These are phyloP conservation scores for Mirza zaza DNA, from an alignment of 2,113 vertebrate genomes.

Conservation along the genomic window DNA sequence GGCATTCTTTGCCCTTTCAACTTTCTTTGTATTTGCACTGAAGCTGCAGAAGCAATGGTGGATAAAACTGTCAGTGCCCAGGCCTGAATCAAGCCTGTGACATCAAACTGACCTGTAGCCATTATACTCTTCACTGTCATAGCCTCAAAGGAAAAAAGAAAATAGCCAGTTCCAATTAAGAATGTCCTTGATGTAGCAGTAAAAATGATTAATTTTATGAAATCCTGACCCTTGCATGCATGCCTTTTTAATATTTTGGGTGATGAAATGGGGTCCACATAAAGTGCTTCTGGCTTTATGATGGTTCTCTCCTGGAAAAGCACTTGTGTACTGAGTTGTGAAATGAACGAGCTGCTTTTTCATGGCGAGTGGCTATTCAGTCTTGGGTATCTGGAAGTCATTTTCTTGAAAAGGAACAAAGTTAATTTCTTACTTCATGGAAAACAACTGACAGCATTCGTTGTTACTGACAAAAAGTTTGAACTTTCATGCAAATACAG, in stretches of 20 bases:
- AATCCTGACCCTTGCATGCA: neutral
- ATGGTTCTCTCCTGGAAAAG: neutral
- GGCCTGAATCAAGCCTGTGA: neutral
- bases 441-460: neutral
- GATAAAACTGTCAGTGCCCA: neutral
- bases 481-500: neutral
- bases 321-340: neutral
- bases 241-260: neutral
- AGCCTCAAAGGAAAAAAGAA: neutral
- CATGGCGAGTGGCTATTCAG: neutral
- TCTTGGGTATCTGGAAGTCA: neutral
- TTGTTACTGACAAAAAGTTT: neutral
- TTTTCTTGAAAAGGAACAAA: neutral
- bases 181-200: neutral
- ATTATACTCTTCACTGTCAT: no score
- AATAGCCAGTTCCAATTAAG: neutral
- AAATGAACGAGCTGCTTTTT: neutral
- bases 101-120: neutral
- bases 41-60: neutral
- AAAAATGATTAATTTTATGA: neutral
- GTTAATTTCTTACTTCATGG: neutral
- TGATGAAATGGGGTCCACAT: neutral
- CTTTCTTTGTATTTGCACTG: neutral
- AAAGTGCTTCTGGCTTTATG: neutral
- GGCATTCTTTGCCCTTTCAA: neutral